Evolutionary conservation across 2,888 invertebrate species (phyloP).

Genomic region (Ormyrus rosae): DNA sequence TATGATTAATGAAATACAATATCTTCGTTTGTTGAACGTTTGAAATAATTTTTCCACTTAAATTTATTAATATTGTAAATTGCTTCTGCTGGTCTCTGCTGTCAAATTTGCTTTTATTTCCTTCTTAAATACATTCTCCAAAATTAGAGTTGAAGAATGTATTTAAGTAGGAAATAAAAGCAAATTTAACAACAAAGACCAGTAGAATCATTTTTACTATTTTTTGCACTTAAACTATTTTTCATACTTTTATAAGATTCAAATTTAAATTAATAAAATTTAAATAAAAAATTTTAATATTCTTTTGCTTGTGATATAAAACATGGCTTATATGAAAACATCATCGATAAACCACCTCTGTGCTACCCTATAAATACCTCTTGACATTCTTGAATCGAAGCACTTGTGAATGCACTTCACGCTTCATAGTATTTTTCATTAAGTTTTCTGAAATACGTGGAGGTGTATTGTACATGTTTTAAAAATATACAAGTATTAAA

Average conservation of each 20-base stretch:
- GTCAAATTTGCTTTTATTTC: no score
- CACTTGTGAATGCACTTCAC: conserved; percentile 9
- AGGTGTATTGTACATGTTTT: background rate
- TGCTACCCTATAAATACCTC: conserved; percentile 17
- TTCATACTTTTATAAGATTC: background rate
- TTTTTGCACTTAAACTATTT: no score
- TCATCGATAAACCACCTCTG: conserved; percentile 32
- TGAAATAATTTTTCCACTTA: no score
- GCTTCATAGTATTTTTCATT: conserved; percentile 19
- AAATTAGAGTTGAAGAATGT: no score
- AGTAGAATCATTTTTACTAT: no score
- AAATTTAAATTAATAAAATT: background rate
- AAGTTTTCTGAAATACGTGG: background rate
- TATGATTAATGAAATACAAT: no score
- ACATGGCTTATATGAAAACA: conserved; percentile 26
- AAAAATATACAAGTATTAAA: background rate
- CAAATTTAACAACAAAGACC: no score
- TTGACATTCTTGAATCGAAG: conserved; percentile 7
- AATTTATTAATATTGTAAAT: no score
- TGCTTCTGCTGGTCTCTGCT: no score
- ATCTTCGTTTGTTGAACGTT: no score
- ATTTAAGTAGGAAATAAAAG: no score
- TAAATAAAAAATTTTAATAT: background rate
- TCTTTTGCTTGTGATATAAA: conserved; percentile 1
- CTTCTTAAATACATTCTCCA: no score